A percentile compares a stretch with the other conserved stretches of the same genome.
phyloP scores from a whole-genome alignment of 2,888 invertebrate genomes.

The Lobophora halterata region DNA sequence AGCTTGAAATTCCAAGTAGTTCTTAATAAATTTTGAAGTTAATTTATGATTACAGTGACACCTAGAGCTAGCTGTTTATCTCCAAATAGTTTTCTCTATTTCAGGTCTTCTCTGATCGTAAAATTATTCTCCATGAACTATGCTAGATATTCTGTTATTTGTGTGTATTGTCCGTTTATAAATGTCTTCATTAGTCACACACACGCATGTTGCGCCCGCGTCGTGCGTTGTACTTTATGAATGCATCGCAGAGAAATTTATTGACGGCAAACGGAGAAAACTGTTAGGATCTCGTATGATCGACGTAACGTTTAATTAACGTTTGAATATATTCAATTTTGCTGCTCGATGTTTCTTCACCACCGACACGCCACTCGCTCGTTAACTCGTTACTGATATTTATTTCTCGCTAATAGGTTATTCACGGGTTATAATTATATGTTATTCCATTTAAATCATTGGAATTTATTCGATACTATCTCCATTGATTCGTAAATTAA shows the following conservation, averaged over 20 bases:
- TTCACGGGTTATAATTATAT: slow-evolving; percentile 7
- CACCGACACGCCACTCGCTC: slow-evolving; percentile 43
- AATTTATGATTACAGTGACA: too few relatives aligned
- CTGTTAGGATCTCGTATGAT: slow-evolving; percentile 34
- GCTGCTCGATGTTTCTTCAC: slow-evolving; percentile 36
- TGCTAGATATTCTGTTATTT: too few relatives aligned
- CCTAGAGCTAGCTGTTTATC: too few relatives aligned
- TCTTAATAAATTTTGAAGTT: too few relatives aligned
- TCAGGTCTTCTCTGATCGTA: too few relatives aligned
- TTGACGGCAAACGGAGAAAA: slow-evolving; percentile 36
- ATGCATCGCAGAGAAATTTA: slow-evolving; percentile 19
- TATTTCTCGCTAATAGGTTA: slow-evolving; percentile 8
- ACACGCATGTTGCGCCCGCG: slow-evolving; percentile 4
- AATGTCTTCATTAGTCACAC: slow-evolving; percentile 10
- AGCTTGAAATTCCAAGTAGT: too few relatives aligned
- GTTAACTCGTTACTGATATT: slow-evolving; percentile 28
- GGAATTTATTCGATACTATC: neutral
- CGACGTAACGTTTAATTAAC: slow-evolving; percentile 41
- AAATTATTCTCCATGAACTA: too few relatives aligned
- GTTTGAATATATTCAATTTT: slow-evolving; percentile 45
- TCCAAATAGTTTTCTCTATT: too few relatives aligned
- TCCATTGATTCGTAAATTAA: too few relatives aligned
- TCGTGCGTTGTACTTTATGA: slow-evolving; percentile 2
- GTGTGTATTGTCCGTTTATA: slow-evolving; percentile 12
- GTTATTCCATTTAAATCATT: slow-evolving; percentile 4